Conservation (phyloP, 2,797 vertebrate genomes). For the Chaenodraco wilsoni region DNA sequence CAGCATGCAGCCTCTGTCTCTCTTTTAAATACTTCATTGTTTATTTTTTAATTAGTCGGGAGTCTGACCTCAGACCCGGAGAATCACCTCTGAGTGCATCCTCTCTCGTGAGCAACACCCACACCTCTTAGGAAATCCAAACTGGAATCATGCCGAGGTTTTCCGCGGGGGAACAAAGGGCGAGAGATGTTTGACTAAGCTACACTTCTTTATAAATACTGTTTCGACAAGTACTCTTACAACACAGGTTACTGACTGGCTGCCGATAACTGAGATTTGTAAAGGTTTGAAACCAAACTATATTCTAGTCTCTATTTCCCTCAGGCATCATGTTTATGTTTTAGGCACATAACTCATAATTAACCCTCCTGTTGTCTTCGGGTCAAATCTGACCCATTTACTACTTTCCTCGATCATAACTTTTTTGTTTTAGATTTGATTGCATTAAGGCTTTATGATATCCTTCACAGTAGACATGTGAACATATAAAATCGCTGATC, state of each 20-base stretch:
- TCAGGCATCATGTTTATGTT: no score
- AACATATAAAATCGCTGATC: no score
- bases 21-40: not conserved
- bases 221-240: slow-evolving; percentile 16
- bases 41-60: slow-evolving; percentile 2
- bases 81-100: slow-evolving; percentile 38
- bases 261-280: no score
- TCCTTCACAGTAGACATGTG: no score
- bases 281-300: no score
- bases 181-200: slow-evolving; percentile 29
- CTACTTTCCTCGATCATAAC: no score
- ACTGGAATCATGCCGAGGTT: slow-evolving; percentile 34
- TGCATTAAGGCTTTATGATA: no score
- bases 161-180: slow-evolving; percentile 26
- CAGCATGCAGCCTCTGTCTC: slow-evolving; percentile 21
- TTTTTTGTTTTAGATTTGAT: no score
- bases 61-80: slow-evolving; percentile 31
- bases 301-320: no score
- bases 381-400: no score
- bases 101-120: slow-evolving; percentile 34
- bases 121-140: slow-evolving; percentile 41
- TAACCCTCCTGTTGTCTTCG: no score
- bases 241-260: slow-evolving; percentile 11
- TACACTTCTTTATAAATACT: slow-evolving; percentile 20
- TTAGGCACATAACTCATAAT: no score